Evolutionary conservation across 2,113 vertebrate species (phyloP), one percentile per base, ranked within the genome.

Genomic region (Elephas maximus): DNA sequence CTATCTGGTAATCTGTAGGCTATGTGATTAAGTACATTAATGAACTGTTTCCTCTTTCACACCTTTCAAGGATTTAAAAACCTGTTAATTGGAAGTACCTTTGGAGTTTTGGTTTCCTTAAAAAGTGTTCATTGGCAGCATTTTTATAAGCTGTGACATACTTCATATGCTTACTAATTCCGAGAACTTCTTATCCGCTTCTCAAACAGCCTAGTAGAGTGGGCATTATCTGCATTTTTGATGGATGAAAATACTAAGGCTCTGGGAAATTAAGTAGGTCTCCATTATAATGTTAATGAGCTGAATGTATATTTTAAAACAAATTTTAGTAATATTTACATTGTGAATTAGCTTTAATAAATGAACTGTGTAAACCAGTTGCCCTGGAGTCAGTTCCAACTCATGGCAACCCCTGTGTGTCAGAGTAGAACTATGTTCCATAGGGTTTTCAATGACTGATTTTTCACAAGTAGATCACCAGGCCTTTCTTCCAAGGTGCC

Each of bases 71-170:
- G 28, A 86, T 83, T 82, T 95, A 80, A 78, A 91, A 93, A 33
- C 88, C n/a, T 87, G 2, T 57, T 17, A 33, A 21, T 88, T 71
- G n/a, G 1, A n/a, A 65, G 41, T 74, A 37, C 21, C 28, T 5
- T 93, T 85, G 63, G 74, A 84, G 57, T 88, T 90, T 90, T 62
- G 51, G 11, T 79, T 91, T 93, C 62, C 74, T 90, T 94, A 88
- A 90, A 78, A 90, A 45, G 6, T 60, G 8, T 87, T 92, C 77
- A 11, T 48, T 96, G 65, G 15, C 86, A 73, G 2, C 28, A 37
- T 89, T 86, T 84, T 73, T 79, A 28, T 74, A 28, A 93, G 33
- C 62, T 78, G 10, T 74, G 30, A 21, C 60, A 71, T n/a, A 45
- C 69, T 30, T 24, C 14, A 5, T 45, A 2, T 90, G 20, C 30